Percentiles rank a stretch among this genome's conserved stretches.
Evolutionary conservation across 2,797 vertebrate species (phyloP).

Genomic region (Chaetodon trifasciatus): DNA sequence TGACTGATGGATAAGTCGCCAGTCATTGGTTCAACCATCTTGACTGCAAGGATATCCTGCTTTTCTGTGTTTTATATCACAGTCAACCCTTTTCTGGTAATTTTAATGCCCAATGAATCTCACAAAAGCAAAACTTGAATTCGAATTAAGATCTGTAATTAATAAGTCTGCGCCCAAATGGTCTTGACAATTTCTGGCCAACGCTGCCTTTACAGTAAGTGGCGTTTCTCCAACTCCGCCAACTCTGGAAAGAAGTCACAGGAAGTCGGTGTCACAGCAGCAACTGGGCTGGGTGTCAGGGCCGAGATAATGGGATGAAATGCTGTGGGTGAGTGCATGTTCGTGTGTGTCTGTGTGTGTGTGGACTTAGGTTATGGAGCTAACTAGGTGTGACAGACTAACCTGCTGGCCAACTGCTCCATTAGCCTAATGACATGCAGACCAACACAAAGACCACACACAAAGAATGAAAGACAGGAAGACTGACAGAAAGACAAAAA

Average conservation of each 20-base stretch:
- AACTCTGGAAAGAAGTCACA: constrained; percentile 35
- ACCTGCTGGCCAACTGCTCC: constrained; percentile 55
- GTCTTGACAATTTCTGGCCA: background rate
- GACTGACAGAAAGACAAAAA: background rate
- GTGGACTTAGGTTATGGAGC: constrained; percentile 25
- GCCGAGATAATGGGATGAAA: constrained; percentile 56
- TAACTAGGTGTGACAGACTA: constrained; percentile 63
- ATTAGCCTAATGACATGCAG: constrained; percentile 47
- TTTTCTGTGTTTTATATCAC: background rate
- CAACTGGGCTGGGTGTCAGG: constrained; percentile 31
- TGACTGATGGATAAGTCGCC: background rate
- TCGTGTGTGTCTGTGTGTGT: constrained; percentile 2
- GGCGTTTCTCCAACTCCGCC: constrained; percentile 20
- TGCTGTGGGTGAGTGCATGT: constrained; percentile 8
- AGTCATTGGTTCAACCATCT: background rate
- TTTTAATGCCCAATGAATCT: background rate
- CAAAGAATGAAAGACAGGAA: background rate
- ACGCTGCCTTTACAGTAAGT: constrained; percentile 6
- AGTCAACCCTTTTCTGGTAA: background rate
- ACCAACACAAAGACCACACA: background rate
- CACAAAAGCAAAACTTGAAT: background rate
- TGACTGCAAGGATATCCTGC: background rate
- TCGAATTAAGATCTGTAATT: background rate
- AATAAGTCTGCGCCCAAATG: background rate
- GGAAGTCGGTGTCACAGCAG: constrained; percentile 46